These are phyloP conservation scores for Melanchra persicariae DNA, from an alignment of 2,888 invertebrate species.

Conservation along the genomic window DNA sequence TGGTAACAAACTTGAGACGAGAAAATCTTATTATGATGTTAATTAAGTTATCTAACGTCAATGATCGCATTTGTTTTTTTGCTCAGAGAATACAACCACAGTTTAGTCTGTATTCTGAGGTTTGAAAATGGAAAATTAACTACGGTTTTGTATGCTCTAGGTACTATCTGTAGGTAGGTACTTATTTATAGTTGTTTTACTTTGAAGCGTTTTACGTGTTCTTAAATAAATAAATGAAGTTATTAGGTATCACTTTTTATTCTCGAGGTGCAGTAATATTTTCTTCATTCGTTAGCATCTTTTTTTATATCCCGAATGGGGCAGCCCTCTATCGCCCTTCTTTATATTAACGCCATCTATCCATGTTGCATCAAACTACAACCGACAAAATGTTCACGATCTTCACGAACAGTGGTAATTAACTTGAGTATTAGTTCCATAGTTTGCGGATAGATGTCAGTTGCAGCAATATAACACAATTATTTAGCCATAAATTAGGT, in stretches of 20 bases:
- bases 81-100: too few species aligned
- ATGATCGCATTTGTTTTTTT: not conserved
- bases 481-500: too few species aligned
- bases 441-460: conserved; percentile 35
- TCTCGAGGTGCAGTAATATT: not conserved
- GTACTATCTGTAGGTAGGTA: too few species aligned
- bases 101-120: too few species aligned
- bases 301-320: not conserved
- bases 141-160: too few species aligned
- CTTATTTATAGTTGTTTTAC: too few species aligned
- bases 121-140: not conserved
- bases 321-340: too few species aligned
- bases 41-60: not conserved
- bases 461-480: not conserved
- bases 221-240: too few species aligned
- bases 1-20: not conserved
- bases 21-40: not conserved
- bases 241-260: too few species aligned
- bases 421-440: not conserved
- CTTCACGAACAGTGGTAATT: too few species aligned
- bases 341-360: conserved; percentile 37
- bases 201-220: too few species aligned
- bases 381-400: not conserved
- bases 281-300: not conserved
- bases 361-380: not conserved